Evolutionary conservation across 2,797 vertebrate genomes (phyloP).

Genomic region (Chaetodon trifasciatus): DNA sequence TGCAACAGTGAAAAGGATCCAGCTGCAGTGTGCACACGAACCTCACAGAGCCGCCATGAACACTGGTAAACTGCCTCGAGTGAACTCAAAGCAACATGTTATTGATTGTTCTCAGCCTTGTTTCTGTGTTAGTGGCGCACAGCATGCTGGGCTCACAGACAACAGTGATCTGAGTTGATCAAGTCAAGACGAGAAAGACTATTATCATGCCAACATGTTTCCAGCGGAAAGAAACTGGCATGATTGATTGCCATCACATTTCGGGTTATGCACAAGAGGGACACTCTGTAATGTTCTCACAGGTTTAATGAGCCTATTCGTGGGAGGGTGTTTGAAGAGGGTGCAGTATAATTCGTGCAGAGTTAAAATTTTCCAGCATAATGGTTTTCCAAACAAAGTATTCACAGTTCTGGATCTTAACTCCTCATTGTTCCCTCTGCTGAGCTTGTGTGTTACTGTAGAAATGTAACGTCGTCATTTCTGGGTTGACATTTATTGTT

Average conservation of each 20-base stretch:
- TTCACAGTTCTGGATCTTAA: background rate
- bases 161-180: background rate
- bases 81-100: slow-evolving; percentile 8
- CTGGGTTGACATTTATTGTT: slow-evolving; percentile 6
- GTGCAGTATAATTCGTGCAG: background rate
- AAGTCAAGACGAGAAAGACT: background rate
- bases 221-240: slow-evolving; percentile 1
- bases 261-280: background rate
- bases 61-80: slow-evolving; percentile 16
- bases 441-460: slow-evolving; percentile 12
- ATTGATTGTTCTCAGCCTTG: slow-evolving; percentile 21
- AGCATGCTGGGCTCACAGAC: background rate
- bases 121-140: slow-evolving; percentile 1
- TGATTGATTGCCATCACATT: background rate
- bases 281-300: background rate
- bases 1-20: background rate
- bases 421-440: background rate
- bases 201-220: background rate
- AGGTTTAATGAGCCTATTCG: slow-evolving; percentile 1
- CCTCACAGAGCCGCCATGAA: slow-evolving; percentile 22
- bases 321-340: no score
- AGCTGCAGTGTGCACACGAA: slow-evolving; percentile 10
- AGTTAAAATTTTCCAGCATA: background rate
- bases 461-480: slow-evolving; percentile 3
- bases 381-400: background rate